Evolutionary conservation across 2,888 invertebrate genomes (phyloP), one percentile per base, ranked within the genome.

Genomic region (Leucoptera coffeella): DNA sequence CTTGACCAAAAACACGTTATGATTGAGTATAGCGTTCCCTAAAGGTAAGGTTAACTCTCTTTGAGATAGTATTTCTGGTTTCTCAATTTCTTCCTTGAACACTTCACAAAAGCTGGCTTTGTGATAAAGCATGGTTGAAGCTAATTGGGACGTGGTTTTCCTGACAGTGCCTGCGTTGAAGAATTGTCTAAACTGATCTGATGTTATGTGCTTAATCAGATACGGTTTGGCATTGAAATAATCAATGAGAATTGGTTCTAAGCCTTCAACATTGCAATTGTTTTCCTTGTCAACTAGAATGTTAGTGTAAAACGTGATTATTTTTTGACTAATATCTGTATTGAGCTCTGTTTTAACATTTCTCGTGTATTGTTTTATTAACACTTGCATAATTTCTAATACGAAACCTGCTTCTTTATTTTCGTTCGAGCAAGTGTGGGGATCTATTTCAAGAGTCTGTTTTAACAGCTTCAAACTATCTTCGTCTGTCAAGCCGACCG

Each of bases 1-100:
- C 1, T 73, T 50, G 37, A 52, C 42, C 22, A 62, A 27, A 38
- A 55, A 50, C 34, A 55, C 41, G 35, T 44, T 43, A 56, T 75
- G 41, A 40, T 61, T 33, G 40, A 71, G 39, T 34, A 65, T 36
- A 14, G 67, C 62, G 32, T 72, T 65, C 2, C 80, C 57, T 25
- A 85, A 43, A 0, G 82, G 78, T 38, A 85, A 71, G 2, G 82
- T 60, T 2, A 82, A 43, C 40, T 80, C 79, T 41, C 78, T 75
- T 42, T 78, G 77, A 8, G 67, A 51, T 22, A 79, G 45, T 25
- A 75, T 49, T 26, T 60, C 64, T 0, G 64, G 44, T 34, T 47
- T 58, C 2, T 39, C 32, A 2, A 74, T 43, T 44, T 73, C 59
- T 37, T 71, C 56, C 31, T 58, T 53, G 30, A 78, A 64, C 14